These are phyloP conservation scores for Melolontha melolontha DNA, from an alignment of 2,888 invertebrate genomes.

Conservation along the genomic window DNA sequence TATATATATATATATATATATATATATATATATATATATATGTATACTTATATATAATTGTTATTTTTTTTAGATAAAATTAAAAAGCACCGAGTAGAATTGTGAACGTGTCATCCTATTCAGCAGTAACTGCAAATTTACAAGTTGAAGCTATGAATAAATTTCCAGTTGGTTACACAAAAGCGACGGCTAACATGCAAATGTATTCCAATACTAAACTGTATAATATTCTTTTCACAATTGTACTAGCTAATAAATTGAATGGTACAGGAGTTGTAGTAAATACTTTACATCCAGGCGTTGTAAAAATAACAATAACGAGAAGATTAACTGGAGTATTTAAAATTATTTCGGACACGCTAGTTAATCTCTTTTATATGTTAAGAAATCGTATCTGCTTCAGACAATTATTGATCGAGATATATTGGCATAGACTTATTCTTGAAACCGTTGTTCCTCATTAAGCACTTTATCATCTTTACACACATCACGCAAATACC, in stretches of 20 bases:
- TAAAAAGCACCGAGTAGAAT: conserved; percentile 25
- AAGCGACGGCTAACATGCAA: background rate
- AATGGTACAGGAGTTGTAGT: conserved; percentile 58
- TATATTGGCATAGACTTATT: no score
- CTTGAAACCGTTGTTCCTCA: no score
- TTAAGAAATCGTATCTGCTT: conserved; percentile 8
- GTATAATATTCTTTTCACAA: conserved; percentile 60
- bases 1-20: background rate
- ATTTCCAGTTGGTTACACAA: conserved; percentile 16
- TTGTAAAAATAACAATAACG: conserved; percentile 58
- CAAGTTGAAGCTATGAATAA: conserved; percentile 25
- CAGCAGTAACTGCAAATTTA: conserved; percentile 13
- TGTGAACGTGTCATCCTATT: conserved; percentile 21
- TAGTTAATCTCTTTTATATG: conserved; percentile 21
- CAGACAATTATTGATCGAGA: no score
- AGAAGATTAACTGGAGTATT: conserved; percentile 20
- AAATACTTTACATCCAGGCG: conserved; percentile 63
- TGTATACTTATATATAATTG: background rate
- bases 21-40: background rate
- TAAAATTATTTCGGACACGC: background rate
- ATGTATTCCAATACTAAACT: conserved; percentile 52
- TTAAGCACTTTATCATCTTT: no score
- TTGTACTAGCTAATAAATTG: conserved; percentile 59
- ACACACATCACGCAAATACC: no score
- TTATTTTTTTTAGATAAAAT: conserved; percentile 33